Conservation (phyloP, 1,140 invertebrate species). For the Drosophila sproati region DNA sequence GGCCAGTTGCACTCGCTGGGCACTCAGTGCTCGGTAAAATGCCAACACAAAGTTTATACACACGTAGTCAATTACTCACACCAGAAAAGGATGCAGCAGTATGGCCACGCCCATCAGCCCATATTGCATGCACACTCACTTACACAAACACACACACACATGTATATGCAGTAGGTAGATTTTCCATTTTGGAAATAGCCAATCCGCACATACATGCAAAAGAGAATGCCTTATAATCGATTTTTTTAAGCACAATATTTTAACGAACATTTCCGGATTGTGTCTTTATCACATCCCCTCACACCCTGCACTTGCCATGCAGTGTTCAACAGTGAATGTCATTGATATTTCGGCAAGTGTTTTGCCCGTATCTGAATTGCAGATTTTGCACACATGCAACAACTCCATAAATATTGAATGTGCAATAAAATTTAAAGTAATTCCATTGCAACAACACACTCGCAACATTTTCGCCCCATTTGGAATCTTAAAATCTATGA, state of each 20-base stretch:
- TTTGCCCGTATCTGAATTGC: slow-evolving; percentile 23
- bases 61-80: slow-evolving; percentile 81
- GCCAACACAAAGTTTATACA: slow-evolving; percentile 79
- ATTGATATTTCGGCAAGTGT: slow-evolving; percentile 36
- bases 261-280: slow-evolving; percentile 21
- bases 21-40: slow-evolving; percentile 59
- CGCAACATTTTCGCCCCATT: slow-evolving; percentile 8
- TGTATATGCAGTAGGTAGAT: slow-evolving; percentile 9
- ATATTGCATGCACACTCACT: neutral
- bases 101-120: slow-evolving; percentile 27
- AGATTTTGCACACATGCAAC: slow-evolving; percentile 22
- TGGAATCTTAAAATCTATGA: slow-evolving; percentile 55
- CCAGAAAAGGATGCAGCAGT: slow-evolving; percentile 34
- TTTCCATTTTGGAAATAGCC: slow-evolving; percentile 51
- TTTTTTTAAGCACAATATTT: slow-evolving; percentile 52
- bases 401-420: slow-evolving; percentile 59
- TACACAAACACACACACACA: too few species aligned
- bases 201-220: slow-evolving; percentile 22
- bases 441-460: slow-evolving; percentile 36
- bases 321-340: slow-evolving; percentile 11
- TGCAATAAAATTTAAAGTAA: slow-evolving; percentile 69
- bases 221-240: slow-evolving; percentile 55
- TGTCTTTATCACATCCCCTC: neutral
- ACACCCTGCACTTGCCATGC: neutral
- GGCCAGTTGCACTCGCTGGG: slow-evolving; percentile 53